Percentiles rank a stretch among this genome's conserved stretches.
Conservation (phyloP, 2,113 vertebrate species). For the Cichladusa arquata region DNA sequence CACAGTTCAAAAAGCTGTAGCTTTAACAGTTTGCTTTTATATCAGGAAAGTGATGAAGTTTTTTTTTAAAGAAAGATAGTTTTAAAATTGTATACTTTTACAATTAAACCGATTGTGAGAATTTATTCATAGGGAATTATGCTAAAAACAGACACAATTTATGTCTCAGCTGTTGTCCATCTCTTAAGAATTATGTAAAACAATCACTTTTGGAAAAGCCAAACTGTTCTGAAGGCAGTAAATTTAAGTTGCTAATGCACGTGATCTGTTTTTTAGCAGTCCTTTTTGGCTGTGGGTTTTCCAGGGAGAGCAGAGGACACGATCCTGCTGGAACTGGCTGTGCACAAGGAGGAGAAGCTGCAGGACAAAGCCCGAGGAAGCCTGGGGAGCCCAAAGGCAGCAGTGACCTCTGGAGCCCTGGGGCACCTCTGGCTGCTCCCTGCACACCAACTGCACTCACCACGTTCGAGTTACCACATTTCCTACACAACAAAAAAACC, state of each 20-base stretch:
- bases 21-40: neutral
- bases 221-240: neutral
- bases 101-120: neutral
- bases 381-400: neutral
- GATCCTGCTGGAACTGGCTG: neutral
- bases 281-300: neutral
- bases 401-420: slow-evolving; percentile 8
- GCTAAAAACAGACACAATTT: neutral
- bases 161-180: neutral
- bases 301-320: accelerated
- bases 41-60: neutral
- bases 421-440: neutral
- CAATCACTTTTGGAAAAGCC: neutral
- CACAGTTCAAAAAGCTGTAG: neutral
- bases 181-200: neutral
- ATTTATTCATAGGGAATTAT: neutral
- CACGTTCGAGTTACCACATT: neutral
- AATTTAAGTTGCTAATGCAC: neutral
- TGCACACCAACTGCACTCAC: neutral
- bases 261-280: neutral
- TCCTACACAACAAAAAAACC: neutral
- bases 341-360: neutral
- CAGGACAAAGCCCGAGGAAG: neutral
- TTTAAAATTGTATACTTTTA: neutral
- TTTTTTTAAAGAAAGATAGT: neutral